Percentiles rank a stretch among this genome's conserved stretches.
phyloP scores from a whole-genome alignment of 1,140 invertebrate genomes.

The Zaprionus inermis region DNA sequence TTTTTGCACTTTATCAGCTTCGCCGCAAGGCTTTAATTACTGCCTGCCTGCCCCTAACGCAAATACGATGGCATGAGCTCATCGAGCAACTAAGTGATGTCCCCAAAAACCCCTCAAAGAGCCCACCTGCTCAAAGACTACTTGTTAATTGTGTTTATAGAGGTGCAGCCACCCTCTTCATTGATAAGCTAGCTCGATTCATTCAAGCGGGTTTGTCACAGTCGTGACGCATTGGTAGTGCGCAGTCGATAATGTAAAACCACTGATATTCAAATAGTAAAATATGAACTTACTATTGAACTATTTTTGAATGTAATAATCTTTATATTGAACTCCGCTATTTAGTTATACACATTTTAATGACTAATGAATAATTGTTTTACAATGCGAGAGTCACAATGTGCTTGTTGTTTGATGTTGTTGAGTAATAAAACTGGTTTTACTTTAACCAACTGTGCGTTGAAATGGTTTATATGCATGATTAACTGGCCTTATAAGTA shows the following conservation, averaged over 20 bases:
- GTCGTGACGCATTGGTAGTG: constrained; percentile 24
- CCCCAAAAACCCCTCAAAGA: constrained; percentile 9
- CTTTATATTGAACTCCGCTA: neutral
- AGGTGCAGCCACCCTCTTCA: neutral
- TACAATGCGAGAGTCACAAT: constrained; percentile 1
- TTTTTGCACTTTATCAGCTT: constrained; percentile 81
- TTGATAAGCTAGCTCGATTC: constrained; percentile 19
- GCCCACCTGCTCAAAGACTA: constrained; percentile 52
- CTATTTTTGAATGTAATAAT: neutral
- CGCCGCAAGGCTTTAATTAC: constrained; percentile 45
- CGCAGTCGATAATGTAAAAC: neutral
- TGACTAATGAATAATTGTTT: constrained; percentile 6
- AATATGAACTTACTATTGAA: neutral
- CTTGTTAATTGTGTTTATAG: constrained; percentile 67
- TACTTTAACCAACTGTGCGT: constrained; percentile 25
- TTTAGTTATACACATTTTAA: neutral
- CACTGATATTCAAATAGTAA: neutral
- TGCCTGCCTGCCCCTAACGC: constrained; percentile 13
- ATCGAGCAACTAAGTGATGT: constrained; percentile 34
- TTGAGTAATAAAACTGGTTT: constrained; percentile 60
- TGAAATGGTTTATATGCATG: constrained; percentile 39
- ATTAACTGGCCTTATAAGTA: constrained; percentile 56
- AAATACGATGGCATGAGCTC: constrained; percentile 59
- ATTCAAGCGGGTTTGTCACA: constrained; percentile 42
- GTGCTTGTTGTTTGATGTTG: constrained; percentile 13